These are phyloP conservation scores for Murina feae DNA, from an alignment of 2,113 vertebrate genomes.

Conservation along the genomic window DNA sequence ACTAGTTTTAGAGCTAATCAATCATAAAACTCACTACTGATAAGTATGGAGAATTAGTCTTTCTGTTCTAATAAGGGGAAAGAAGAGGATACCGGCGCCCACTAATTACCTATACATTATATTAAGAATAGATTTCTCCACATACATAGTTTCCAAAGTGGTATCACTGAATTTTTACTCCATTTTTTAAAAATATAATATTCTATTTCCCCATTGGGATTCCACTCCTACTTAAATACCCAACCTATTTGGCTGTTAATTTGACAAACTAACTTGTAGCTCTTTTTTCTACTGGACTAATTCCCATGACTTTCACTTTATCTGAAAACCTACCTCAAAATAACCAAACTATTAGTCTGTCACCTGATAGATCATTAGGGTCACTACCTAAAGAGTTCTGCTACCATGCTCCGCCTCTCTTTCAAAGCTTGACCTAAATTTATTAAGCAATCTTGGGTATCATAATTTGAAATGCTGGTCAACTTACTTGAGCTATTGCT, in stretches of 20 bases:
- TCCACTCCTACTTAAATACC: background rate
- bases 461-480: background rate
- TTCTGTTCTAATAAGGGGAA: background rate
- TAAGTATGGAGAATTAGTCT: background rate
- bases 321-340: background rate
- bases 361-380: background rate
- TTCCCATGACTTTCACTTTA: background rate
- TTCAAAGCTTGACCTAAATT: background rate
- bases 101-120: background rate
- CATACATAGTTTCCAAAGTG: background rate
- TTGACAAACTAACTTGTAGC: background rate
- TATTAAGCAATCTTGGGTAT: background rate
- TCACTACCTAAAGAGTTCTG: background rate
- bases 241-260: background rate
- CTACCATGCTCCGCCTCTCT: background rate
- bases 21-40: background rate
- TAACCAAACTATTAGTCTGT: background rate
- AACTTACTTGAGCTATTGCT: background rate
- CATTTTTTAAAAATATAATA: background rate
- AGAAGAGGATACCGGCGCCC: background rate
- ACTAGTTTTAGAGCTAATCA: constrained; percentile 11
- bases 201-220: background rate
- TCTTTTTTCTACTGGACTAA: background rate
- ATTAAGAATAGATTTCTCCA: background rate
- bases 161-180: background rate